Conservation (phyloP, 2,113 vertebrate species). For the Ptilonorhynchus violaceus region DNA sequence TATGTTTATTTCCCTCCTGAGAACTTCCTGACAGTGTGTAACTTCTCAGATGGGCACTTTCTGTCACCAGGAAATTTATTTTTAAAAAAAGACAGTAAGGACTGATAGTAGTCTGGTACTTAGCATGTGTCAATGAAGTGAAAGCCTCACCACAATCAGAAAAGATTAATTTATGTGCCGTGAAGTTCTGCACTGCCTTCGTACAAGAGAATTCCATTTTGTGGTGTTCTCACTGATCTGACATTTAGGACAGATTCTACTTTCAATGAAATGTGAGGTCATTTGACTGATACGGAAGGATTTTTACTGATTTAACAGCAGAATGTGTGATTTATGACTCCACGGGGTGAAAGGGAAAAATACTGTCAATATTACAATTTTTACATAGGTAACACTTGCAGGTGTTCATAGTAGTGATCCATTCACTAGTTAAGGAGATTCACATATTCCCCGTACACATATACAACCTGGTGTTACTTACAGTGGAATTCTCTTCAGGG, state of each 20-base stretch:
- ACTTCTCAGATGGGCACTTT: neutral
- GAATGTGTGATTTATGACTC: conserved; percentile 11
- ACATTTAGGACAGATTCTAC: neutral
- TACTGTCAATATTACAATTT: neutral
- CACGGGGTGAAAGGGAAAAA: neutral
- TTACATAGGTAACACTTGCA: neutral
- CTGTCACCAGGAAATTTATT: conserved; percentile 28
- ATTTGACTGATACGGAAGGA: neutral
- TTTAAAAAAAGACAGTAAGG: neutral
- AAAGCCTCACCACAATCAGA: neutral
- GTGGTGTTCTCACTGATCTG: neutral
- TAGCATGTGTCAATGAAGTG: neutral
- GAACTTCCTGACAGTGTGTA: neutral
- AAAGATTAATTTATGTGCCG: neutral
- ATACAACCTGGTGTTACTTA: neutral
- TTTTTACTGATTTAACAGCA: conserved; percentile 8
- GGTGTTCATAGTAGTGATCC: neutral
- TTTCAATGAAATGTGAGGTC: neutral
- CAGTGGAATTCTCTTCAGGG: neutral
- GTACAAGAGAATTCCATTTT: neutral
- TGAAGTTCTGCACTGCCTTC: neutral
- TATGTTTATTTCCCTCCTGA: neutral
- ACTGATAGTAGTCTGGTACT: neutral
- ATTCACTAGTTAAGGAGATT: conserved; percentile 19
- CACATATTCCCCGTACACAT: neutral